These are phyloP conservation scores for Notarius quadriscutis DNA, from an alignment of 2,113 vertebrate species.

Conservation along the genomic window DNA sequence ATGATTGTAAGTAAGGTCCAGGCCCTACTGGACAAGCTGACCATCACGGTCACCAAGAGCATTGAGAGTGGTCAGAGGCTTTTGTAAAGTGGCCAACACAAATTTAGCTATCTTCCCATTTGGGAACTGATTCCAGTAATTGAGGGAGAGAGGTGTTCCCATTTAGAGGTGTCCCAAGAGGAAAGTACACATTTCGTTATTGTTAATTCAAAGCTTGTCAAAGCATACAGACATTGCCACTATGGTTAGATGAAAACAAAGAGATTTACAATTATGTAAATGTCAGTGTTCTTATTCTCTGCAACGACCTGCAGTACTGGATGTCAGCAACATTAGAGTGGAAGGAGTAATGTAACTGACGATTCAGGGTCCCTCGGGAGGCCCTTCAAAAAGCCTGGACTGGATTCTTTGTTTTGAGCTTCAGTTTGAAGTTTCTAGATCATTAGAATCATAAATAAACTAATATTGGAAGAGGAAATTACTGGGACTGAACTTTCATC, in stretches of 20 bases:
- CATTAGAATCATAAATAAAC: background rate
- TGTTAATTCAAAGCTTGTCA: constrained; percentile 4
- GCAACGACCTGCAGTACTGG: background rate
- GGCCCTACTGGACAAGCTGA: constrained; percentile 9
- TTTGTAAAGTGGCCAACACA: background rate
- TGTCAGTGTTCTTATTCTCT: constrained; percentile 6
- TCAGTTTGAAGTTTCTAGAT: background rate
- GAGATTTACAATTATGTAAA: constrained; percentile 14
- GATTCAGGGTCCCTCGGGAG: background rate
- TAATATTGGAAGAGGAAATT: background rate
- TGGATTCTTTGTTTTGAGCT: constrained; percentile 2
- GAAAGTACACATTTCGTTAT: constrained; percentile 8
- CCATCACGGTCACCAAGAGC: constrained; percentile 5
- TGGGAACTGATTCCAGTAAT: constrained; percentile 7
- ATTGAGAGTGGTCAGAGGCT: background rate
- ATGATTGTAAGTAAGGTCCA: constrained; percentile 25
- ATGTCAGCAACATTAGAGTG: background rate
- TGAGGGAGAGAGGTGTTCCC: background rate
- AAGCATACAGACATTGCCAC: background rate
- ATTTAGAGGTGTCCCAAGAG: constrained; percentile 28
- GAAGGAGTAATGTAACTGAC: background rate
- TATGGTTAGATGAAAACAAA: background rate
- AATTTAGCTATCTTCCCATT: background rate
- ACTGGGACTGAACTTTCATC: background rate
- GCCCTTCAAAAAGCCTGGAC: background rate